phyloP scores from a whole-genome alignment of 2,797 vertebrate species.

The Arctocebus calabarensis region DNA sequence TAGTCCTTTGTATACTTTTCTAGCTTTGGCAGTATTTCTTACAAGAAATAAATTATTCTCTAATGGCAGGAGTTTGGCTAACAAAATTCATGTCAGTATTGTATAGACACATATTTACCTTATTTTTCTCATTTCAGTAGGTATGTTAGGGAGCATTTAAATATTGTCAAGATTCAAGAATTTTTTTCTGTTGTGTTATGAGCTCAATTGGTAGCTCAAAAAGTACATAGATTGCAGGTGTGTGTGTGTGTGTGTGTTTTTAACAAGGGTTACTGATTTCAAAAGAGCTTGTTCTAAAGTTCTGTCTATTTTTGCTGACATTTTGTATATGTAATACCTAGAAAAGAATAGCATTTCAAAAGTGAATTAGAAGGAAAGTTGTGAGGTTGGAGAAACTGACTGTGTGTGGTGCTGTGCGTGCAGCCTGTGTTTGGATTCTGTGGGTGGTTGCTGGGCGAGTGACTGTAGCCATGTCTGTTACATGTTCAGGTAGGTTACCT shows the following conservation, averaged over 20 bases:
- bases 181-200: not conserved
- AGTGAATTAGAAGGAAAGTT: not conserved
- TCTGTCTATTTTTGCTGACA: not conserved
- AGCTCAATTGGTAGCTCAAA: not conserved
- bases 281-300: not conserved
- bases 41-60: constrained; percentile 27
- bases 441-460: not conserved
- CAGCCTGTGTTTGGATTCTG: not conserved
- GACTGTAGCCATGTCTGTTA: not conserved
- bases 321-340: not conserved
- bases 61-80: not conserved
- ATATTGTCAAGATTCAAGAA: not conserved
- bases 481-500: not conserved
- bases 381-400: not conserved
- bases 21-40: not conserved
- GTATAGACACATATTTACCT: not conserved
- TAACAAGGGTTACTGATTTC: constrained; percentile 1
- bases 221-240: not conserved
- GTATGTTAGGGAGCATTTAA: not conserved
- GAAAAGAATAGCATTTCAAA: not conserved
- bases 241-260: not conserved
- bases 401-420: not conserved
- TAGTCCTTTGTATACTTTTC: constrained; percentile 37
- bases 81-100: not conserved
- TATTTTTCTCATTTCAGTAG: not conserved